Evolutionary conservation across 2,113 vertebrate species (phyloP).

Genomic region (Rallus limicola): DNA sequence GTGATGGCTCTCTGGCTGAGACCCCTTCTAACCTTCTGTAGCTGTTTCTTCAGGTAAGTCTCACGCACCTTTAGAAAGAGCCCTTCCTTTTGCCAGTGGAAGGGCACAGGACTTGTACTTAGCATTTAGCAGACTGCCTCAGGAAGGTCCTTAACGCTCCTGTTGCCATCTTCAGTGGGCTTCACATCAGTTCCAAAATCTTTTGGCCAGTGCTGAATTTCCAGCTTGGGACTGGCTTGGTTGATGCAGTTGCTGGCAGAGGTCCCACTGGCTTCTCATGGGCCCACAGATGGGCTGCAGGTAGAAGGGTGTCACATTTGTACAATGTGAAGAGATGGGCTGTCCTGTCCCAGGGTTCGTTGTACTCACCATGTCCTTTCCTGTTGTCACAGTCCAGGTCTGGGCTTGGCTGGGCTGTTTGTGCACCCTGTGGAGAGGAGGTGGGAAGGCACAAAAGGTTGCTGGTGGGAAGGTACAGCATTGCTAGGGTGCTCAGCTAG

Average conservation of each 20-base stretch:
- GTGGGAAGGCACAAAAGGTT: neutral
- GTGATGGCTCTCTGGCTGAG: neutral
- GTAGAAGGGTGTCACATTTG: neutral
- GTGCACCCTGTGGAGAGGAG: fast-evolving
- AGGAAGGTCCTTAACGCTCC: neutral
- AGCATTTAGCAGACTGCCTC: neutral
- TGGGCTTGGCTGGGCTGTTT: neutral
- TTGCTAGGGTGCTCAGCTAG: neutral
- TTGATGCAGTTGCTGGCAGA: neutral
- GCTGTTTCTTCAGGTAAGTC: neutral
- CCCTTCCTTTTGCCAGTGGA: neutral
- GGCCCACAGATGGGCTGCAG: neutral
- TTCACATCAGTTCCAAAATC: neutral
- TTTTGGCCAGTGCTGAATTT: neutral
- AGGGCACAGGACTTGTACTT: neutral
- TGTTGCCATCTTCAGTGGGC: neutral
- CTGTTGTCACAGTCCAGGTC: fast-evolving
- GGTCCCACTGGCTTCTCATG: neutral
- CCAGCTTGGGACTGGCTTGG: neutral
- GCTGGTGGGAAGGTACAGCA: neutral
- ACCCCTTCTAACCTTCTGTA: fast-evolving
- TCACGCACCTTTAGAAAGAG: fast-evolving
- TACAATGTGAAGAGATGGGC: neutral
- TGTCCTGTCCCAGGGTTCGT: fast-evolving
- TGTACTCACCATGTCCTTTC: neutral